Evolutionary conservation across 2,888 invertebrate species (phyloP).

Genomic region (Physocephala rufipes): DNA sequence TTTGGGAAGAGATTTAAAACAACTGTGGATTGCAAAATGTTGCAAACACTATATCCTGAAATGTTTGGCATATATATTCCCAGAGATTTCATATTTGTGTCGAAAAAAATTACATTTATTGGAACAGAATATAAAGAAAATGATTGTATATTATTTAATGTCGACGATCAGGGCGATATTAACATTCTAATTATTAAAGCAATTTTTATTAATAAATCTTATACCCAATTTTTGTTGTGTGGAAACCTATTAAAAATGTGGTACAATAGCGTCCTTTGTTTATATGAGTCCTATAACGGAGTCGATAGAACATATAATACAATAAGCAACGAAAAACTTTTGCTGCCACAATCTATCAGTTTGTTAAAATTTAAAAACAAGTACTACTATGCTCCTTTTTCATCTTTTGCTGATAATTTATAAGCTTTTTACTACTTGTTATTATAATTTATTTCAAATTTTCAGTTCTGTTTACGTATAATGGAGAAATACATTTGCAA

Average conservation of each 20-base stretch:
- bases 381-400: not conserved
- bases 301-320: not conserved
- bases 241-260: conserved; percentile 5
- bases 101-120: conserved; percentile 27
- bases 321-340: conserved; percentile 8
- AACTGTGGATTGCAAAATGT: conserved; percentile 5
- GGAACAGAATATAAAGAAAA: conserved; percentile 31
- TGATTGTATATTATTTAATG: conserved; percentile 12
- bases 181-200: conserved; percentile 13
- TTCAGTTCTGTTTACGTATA: not conserved
- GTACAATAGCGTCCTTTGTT: not conserved
- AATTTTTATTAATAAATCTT: not conserved
- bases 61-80: conserved; percentile 27
- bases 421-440: conserved; percentile 10
- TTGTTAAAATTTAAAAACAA: not conserved
- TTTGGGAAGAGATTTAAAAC: conserved; percentile 17
- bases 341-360: not conserved
- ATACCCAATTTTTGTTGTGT: not conserved
- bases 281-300: conserved; percentile 4
- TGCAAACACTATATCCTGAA: conserved; percentile 13
- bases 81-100: conserved; percentile 25
- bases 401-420: conserved; percentile 7
- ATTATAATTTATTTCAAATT: conserved; percentile 1
- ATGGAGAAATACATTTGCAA: conserved; percentile 10
- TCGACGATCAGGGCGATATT: conserved; percentile 9